Base-by-base conservation (phyloP, 1,140 invertebrate genomes). In the Phymorhynchus buccinoides region DNA sequence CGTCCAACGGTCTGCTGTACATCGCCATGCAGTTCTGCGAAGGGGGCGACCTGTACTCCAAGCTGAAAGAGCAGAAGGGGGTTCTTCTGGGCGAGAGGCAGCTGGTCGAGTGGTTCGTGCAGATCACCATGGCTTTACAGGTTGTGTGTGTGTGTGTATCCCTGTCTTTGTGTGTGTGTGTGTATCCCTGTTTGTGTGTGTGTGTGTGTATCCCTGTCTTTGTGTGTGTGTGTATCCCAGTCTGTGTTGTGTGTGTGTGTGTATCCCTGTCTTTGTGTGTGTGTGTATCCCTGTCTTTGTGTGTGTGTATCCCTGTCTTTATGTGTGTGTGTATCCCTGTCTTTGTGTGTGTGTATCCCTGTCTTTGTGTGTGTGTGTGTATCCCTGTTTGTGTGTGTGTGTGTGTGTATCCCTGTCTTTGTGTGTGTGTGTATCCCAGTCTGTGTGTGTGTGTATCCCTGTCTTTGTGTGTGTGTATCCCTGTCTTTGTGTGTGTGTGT, bases 1-100 rank as follows among this genome's bases (percentile, higher is more conserved):
- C 90, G 16, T 86, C 88, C 48, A 91, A 94, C 66, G 93, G 93
- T 3, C 93, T 90, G 85, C 87, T 95, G 7, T 94, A 93, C 86
- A 94, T 95, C 85, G 94, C 94, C 16, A 95, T 95, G 94, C 92
- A 94, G 85, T 95, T 92, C 83, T 94, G 94, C 90, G 94, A 95
- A 84, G 94, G 94, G 68, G 94, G 95, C 22, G 94, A 95, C 88
- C 86, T 95, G 35, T 94, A 94, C 86, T 91, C 89, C 18, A 91
- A 90, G 80, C 91, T 95, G n/a, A 94, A 94, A 84, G 93, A 94
- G 85, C 92, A 93, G 62, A 93, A 93, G 86, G 92, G 92, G 14
- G 83, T 89, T 1, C 84, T 90, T 37, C 85, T 90, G 42, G 92
- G 92, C 35, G 95, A 95, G 88, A 88, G 91, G 75, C 92, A 94